Evolutionary conservation across 2,888 invertebrate species (phyloP).

Genomic region (Ypsolopha scabrella): DNA sequence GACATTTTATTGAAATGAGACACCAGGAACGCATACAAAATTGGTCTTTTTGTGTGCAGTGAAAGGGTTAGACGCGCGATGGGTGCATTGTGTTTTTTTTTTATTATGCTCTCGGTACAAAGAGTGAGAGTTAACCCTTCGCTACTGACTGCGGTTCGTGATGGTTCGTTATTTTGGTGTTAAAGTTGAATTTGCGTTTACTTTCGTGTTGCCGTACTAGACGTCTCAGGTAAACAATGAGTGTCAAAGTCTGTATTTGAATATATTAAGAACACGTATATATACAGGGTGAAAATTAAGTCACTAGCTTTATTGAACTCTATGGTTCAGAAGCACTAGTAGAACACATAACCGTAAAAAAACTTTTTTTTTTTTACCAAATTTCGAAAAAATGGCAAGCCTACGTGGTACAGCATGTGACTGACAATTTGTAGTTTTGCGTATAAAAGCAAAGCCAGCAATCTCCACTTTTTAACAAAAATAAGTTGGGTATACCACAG

Average conservation of each 20-base stretch:
- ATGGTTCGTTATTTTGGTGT: constrained; percentile 58
- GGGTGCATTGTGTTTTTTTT: constrained; percentile 40
- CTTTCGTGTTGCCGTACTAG: neutral
- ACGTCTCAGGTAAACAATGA: neutral
- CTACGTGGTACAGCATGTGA: no score
- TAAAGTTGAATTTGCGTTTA: constrained; percentile 51
- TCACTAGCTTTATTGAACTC: no score
- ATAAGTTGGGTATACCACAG: no score
- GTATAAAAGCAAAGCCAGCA: no score
- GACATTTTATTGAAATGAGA: constrained; percentile 67
- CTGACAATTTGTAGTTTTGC: no score
- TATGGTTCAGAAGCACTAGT: no score
- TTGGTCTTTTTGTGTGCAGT: constrained; percentile 53
- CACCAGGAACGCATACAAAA: constrained; percentile 65
- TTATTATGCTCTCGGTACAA: constrained; percentile 23
- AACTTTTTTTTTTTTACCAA: no score
- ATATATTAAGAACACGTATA: neutral
- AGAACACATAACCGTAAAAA: no score
- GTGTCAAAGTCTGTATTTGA: neutral
- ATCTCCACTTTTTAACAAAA: no score
- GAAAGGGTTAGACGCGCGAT: constrained; percentile 50
- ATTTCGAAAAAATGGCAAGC: no score
- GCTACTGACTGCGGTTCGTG: constrained; percentile 46
- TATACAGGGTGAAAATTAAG: no score
- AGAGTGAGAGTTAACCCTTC: constrained; percentile 29